Percentiles rank a stretch among this genome's conserved stretches.
phyloP scores from a whole-genome alignment of 2,113 vertebrate genomes.

The Lucifuga dentata region DNA sequence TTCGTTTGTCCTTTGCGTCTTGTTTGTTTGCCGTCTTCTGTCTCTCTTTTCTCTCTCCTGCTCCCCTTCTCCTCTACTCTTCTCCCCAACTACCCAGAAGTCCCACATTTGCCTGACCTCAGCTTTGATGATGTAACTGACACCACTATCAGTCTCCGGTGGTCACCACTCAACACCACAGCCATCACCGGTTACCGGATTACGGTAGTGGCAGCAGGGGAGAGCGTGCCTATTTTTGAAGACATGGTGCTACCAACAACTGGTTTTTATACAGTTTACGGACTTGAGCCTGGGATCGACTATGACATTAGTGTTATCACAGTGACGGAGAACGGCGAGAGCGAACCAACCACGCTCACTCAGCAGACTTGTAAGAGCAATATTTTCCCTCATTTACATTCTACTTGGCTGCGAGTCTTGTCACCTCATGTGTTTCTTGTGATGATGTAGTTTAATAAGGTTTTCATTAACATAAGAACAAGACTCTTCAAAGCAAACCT shows the following conservation, averaged over 20 bases:
- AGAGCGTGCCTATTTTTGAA: slow-evolving; percentile 95
- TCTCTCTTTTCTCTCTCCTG: slow-evolving; percentile 4
- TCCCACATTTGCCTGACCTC: slow-evolving; percentile 95
- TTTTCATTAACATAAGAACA: slow-evolving; percentile 13
- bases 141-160: slow-evolving; percentile 93
- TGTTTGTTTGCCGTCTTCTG: slow-evolving; percentile 2
- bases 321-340: slow-evolving; percentile 94
- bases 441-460: slow-evolving; percentile 29
- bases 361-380: slow-evolving; percentile 94
- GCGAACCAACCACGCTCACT: slow-evolving; percentile 91
- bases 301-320: slow-evolving; percentile 97
- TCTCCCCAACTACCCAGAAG: slow-evolving; percentile 81
- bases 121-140: slow-evolving; percentile 95
- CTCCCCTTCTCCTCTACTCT: slow-evolving; percentile 66
- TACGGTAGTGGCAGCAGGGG: slow-evolving; percentile 94
- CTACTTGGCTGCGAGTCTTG: too few relatives aligned
- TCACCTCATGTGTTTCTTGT: background rate
- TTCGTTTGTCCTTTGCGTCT: slow-evolving; percentile 7
- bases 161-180: slow-evolving; percentile 94
- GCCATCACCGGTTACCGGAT: slow-evolving; percentile 95
- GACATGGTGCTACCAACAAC: slow-evolving; percentile 90
- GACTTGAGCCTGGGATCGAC: slow-evolving; percentile 96
- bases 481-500: slow-evolving; percentile 33
- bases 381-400: background rate
- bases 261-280: slow-evolving; percentile 93